Evolutionary conservation across 1,140 invertebrate genomes (phyloP), one percentile per base, ranked within the genome.

Genomic region (Harlomillsia oculata): DNA sequence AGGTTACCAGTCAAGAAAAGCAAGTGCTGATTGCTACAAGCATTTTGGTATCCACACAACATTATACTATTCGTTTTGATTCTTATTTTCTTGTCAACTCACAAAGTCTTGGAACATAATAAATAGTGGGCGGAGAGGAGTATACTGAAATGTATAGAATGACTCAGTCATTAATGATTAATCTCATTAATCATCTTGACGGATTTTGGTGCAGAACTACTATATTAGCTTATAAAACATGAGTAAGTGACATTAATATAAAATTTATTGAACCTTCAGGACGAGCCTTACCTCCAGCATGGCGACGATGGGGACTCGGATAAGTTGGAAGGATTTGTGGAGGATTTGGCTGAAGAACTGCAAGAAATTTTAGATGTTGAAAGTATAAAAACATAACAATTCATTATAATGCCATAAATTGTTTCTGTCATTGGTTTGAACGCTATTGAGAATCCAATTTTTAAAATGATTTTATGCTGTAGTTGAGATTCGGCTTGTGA

Each of bases 261-360:
- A n/a, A n/a, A n/a, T n/a, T n/a, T n/a, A n/a, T n/a, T n/a, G n/a
- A n/a, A n/a, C n/a, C n/a, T n/a, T 28, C 66, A 87, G 84, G 83
- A 85, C 67, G 79, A 82, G 45, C 85, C 85, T 0, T 96, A 92
- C 66, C 82, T 94, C 40, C 91, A 90, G 82, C 69, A 78, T 59
- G 78, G 76, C 60, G 78, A 78, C 65, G 78, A 82, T n/a, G 79
- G 82, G 39, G 72, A 72, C 2, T 82, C 80, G 3, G 81, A 85
- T 67, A 74, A 78, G 13, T 71, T 86, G 3, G 75, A 95, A 70
- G 93, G 93, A 25, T 96, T 94, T 69, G 92, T 87, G 72, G 91
- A 95, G 67, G 92, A 97, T 71, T 77, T 97, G 9, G 81, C 88
- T 1, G 85, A 90, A 66, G 72, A 89, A 16, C 82, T 93, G 56